Evolutionary conservation across 2,797 vertebrate genomes (phyloP).

Genomic region (Sebastes glaucus): DNA sequence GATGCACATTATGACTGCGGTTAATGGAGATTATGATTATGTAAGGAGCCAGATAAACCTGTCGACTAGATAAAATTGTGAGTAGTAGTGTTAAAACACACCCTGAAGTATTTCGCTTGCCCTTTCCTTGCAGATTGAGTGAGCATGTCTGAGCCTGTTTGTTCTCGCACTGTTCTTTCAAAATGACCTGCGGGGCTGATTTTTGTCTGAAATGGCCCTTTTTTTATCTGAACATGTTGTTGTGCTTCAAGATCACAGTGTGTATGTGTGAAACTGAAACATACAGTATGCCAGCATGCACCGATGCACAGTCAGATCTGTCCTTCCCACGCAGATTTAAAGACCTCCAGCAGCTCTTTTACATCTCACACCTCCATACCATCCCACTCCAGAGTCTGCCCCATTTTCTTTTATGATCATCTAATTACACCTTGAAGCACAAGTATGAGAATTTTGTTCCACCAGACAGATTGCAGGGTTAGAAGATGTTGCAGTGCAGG

Average conservation of each 20-base stretch:
- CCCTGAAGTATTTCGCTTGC: not conserved
- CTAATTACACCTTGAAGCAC: constrained; percentile 39
- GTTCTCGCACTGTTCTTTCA: constrained; percentile 2
- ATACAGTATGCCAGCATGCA: not conserved
- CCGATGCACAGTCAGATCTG: not conserved
- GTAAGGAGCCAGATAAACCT: not conserved
- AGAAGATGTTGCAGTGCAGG: not conserved
- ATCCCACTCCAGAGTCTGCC: constrained; percentile 2
- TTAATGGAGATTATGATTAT: not conserved
- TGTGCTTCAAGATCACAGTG: not conserved
- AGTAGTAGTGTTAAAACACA: not conserved
- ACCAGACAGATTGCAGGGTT: not conserved
- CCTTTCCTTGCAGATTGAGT: not conserved
- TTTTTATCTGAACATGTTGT: not conserved
- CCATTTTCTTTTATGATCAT: constrained; percentile 34
- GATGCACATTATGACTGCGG: not conserved
- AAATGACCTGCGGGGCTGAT: constrained; percentile 21
- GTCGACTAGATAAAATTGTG: not conserved
- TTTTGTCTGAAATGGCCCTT: constrained; percentile 14
- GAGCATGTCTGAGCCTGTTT: constrained; percentile 9
- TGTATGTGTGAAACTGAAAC: not conserved
- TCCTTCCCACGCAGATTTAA: constrained; percentile 4
- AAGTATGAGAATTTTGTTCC: not conserved
- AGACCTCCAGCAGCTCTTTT: constrained; percentile 14
- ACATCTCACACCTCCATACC: constrained; percentile 23